Base-by-base conservation (phyloP, 2,797 vertebrate genomes). In the Oryzias dopingdopingensis region DNA sequence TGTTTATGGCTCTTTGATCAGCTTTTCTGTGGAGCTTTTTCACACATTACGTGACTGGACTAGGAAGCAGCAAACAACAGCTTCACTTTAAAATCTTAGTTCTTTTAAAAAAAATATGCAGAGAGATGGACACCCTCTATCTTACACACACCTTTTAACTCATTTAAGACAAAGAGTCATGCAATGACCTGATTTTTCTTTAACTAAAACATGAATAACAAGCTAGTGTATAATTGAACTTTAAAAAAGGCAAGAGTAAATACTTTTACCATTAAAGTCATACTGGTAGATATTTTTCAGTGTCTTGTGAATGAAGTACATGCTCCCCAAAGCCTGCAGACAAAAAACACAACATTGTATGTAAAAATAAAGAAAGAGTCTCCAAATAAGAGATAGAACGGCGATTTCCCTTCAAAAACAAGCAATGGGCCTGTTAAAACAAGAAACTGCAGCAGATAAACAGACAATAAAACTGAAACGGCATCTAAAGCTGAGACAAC, bases 231-330 rank as follows among this genome's bases (percentile, higher is more conserved):
- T 40, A 47, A 50, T 15, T 8, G 29, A 57, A 58, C 13, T 5
- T 47, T 43, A 15, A 42, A 10, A 42, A 52, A 60, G 55, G 29
- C 37, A 62, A 61, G 24, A 49, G 32, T 40, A 24, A 52, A 22
- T 14, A 56, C 4, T 20, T 77, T 90, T 92, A 94, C 93, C 90
- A 62, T 85, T 86, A 74, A 94, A 94, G 78, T 94, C 92, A 79
- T 92, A 94, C 46, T 93, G 92, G 49, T 81, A 77, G 80, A 93
- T 81, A 74, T 88, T 86, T 71, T 88, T 83, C 82, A 93, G 83
- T 40, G 88, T 85, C 59, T 89, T 90, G 85, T 94, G 92, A 75
- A 94, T 92, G 81, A 93, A 94, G 81, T 94, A 94, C 84, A 94
- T 89, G 78, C 89, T 93, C 49, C 93, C 93, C 79, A 94, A 85